Evolutionary conservation across 2,113 vertebrate genomes (phyloP), one percentile per base, ranked within the genome.

Genomic region (Megaleporinus macrocephalus): DNA sequence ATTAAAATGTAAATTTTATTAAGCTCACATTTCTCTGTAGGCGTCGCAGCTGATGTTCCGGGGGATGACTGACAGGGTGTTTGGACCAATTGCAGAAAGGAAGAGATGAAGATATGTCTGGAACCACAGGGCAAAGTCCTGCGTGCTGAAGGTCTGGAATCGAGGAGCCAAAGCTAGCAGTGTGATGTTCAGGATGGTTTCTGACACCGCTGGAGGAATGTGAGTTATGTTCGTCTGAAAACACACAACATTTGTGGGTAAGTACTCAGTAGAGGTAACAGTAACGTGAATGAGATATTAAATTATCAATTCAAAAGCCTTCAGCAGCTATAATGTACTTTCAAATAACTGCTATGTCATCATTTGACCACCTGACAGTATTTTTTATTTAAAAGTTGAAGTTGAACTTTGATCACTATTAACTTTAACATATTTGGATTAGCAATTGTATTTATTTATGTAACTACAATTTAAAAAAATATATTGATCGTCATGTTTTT

Each of bases 41-140:
- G 88, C 86, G 62, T 41, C 73, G 76, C 89, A 90, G 80, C 74
- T 88, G 85, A 91, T 87, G 84, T 89, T 86, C 12, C 7, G 63
- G 49, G 90, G 88, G 63, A 91, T 88, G 57, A 78, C 65, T 5
- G 3, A 15, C 79, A 88, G 73, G 62, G 53, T 83, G 51, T 41
- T 70, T 49, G 84, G 84, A 29, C 29, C 71, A 79, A 87, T 22
- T 72, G 81, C 87, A 9, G 86, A 72, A 81, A 89, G 71, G 53
- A 89, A 72, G 30, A 88, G 53, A 68, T 27, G 30, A 41, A 91
- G 88, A 57, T 87, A 71, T 59, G 41, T 18, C 79, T 87, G 85
- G 78, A 89, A 89, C 90, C 86, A 91, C 86, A 78, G 66, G 51
- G 51, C 0, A 59, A 78, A 90, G 65, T 88, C 84, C 36, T 68